phyloP scores from a whole-genome alignment of 2,797 vertebrate genomes.

The Sebastes trivittatus region DNA sequence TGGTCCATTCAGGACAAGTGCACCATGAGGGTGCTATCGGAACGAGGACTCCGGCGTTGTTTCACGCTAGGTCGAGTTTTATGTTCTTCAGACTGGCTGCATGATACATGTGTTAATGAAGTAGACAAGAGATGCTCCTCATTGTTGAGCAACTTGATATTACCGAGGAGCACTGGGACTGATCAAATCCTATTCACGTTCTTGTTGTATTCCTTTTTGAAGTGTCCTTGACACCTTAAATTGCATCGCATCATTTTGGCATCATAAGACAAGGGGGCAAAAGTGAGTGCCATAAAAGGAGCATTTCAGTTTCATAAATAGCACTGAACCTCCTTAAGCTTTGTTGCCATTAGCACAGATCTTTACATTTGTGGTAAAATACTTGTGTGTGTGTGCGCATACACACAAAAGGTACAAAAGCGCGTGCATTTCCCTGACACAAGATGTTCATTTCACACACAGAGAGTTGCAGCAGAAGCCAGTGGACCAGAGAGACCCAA shows the following conservation, averaged over 20 bases:
- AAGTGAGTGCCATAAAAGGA: slow-evolving; percentile 8
- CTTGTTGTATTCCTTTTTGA: slow-evolving; percentile 5
- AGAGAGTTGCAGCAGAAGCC: slow-evolving; percentile 64
- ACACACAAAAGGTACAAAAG: slow-evolving; percentile 10
- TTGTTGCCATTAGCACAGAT: slow-evolving; percentile 6
- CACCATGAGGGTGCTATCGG: slow-evolving; percentile 67
- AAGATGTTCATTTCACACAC: slow-evolving; percentile 64
- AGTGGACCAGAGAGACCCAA: slow-evolving; percentile 72
- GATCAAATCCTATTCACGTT: slow-evolving; percentile 41
- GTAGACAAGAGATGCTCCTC: slow-evolving; percentile 69
- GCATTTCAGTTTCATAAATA: background rate
- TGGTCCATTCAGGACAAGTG: slow-evolving; percentile 80
- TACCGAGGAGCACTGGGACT: slow-evolving; percentile 46
- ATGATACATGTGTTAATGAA: slow-evolving; percentile 76
- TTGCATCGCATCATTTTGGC: slow-evolving; percentile 9
- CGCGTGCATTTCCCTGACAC: slow-evolving; percentile 21
- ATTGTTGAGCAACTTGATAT: slow-evolving; percentile 55
- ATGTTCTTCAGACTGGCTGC: slow-evolving; percentile 71
- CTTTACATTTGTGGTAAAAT: slow-evolving; percentile 16
- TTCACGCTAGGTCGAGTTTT: slow-evolving; percentile 78
- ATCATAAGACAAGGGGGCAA: background rate
- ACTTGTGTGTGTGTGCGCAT: background rate
- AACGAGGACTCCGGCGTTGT: slow-evolving; percentile 57
- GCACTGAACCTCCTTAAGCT: background rate
- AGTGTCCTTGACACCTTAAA: slow-evolving; percentile 50